Percentiles rank a stretch among this genome's conserved stretches.
These are phyloP conservation scores for Ichneumoninae sp. DNA, from an alignment of 2,888 invertebrate species.

Conservation along the genomic window DNA sequence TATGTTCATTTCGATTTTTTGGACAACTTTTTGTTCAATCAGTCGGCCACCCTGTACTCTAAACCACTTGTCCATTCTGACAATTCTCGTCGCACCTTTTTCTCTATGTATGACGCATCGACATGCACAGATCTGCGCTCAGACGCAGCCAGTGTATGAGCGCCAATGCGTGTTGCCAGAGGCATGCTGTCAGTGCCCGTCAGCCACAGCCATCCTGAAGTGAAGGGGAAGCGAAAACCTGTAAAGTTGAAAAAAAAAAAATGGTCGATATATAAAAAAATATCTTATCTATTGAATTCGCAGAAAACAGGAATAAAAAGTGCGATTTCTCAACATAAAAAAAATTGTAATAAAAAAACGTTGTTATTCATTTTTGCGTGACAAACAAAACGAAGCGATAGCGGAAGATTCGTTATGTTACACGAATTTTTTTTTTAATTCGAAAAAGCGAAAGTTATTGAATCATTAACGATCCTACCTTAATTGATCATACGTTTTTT, in stretches of 20 bases:
- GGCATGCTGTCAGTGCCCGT: slow-evolving; percentile 21
- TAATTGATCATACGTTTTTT: not conserved
- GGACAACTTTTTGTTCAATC: not conserved
- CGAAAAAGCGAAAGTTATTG: too few relatives aligned
- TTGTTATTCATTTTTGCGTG: too few relatives aligned
- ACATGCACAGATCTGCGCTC: slow-evolving; percentile 12
- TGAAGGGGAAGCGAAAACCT: not conserved
- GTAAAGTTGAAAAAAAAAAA: not conserved
- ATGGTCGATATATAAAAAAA: not conserved
- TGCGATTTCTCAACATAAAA: too few relatives aligned
- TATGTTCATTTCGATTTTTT: not conserved
- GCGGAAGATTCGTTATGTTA: too few relatives aligned
- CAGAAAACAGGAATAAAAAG: too few relatives aligned
- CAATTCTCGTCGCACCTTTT: slow-evolving; percentile 25
- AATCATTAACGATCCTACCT: too few relatives aligned
- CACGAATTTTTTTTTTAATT: too few relatives aligned
- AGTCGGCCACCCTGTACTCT: not conserved
- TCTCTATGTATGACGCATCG: not conserved
- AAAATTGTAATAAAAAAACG: too few relatives aligned
- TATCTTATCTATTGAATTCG: too few relatives aligned
- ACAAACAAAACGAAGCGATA: too few relatives aligned
- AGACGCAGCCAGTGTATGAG: slow-evolving; percentile 1
- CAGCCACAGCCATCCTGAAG: slow-evolving; percentile 2
- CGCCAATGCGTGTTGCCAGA: slow-evolving; percentile 40
- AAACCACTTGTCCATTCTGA: slow-evolving; percentile 6